phyloP scores from a whole-genome alignment of 2,113 vertebrate species.

The Ailuropoda melanoleuca region DNA sequence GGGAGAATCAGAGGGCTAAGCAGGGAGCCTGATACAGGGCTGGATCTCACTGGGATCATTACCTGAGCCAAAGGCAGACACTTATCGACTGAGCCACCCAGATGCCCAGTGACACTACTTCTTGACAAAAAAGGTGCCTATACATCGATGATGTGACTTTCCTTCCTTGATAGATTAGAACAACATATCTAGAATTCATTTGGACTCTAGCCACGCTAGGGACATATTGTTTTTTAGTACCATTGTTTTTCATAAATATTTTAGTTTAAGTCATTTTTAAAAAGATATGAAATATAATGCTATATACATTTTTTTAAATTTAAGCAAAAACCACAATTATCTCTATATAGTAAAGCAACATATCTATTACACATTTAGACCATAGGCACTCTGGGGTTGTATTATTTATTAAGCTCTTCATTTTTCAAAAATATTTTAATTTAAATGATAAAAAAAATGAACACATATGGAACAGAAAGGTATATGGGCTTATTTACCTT shows the following conservation, averaged over 20 bases:
- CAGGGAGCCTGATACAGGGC: too few relatives aligned
- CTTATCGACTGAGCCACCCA: background rate
- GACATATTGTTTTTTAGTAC: background rate
- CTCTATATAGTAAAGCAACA: background rate
- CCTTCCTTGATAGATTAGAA: background rate
- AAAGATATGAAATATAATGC: background rate
- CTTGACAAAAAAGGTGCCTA: background rate
- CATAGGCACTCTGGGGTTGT: background rate
- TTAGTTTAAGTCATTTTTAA: background rate
- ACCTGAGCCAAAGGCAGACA: background rate
- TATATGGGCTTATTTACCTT: background rate
- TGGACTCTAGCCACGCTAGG: background rate
- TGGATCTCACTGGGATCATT: background rate
- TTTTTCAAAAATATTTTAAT: slow-evolving; percentile 15
- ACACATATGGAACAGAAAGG: background rate
- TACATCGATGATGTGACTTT: slow-evolving; percentile 3
- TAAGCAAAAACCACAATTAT: background rate
- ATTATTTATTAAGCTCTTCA: background rate
- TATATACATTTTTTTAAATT: background rate
- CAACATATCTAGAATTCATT: background rate
- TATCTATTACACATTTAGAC: background rate
- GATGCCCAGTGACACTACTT: background rate
- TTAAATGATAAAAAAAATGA: slow-evolving; percentile 4
- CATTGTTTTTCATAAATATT: background rate
- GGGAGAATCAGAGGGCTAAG: too few relatives aligned